Conservation (phyloP, 1,140 invertebrate species). For the roundworm (Caenorhabditis elegans) region WBcel235 BX284602.5:10110501-10111000, state of each 20-base stretch:
- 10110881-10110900: background rate
- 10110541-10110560: slow-evolving; percentile 65
- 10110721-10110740: slow-evolving; percentile 70
- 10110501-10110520: slow-evolving; percentile 69
- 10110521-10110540: slow-evolving; percentile 69
- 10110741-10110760: slow-evolving; percentile 49
- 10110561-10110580: slow-evolving; percentile 49
- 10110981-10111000: slow-evolving; percentile 67
- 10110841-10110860: background rate
- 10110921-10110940: slow-evolving; percentile 43
- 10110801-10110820: slow-evolving; percentile 40
- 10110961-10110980: slow-evolving; percentile 54
- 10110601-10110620: slow-evolving; percentile 72
- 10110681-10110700: slow-evolving; percentile 67
- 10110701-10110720: slow-evolving; percentile 71
- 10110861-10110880: slow-evolving; percentile 28
- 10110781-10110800: slow-evolving; percentile 65
- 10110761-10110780: background rate
- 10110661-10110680: slow-evolving; percentile 61
- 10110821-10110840: slow-evolving; percentile 37
- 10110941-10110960: slow-evolving; percentile 64
- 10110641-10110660: slow-evolving; percentile 70
- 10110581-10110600: slow-evolving; percentile 69
- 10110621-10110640: slow-evolving; percentile 71
- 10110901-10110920: background rate